Conservation (phyloP, 1,140 invertebrate genomes). For the Heliconius hermathena region DNA sequence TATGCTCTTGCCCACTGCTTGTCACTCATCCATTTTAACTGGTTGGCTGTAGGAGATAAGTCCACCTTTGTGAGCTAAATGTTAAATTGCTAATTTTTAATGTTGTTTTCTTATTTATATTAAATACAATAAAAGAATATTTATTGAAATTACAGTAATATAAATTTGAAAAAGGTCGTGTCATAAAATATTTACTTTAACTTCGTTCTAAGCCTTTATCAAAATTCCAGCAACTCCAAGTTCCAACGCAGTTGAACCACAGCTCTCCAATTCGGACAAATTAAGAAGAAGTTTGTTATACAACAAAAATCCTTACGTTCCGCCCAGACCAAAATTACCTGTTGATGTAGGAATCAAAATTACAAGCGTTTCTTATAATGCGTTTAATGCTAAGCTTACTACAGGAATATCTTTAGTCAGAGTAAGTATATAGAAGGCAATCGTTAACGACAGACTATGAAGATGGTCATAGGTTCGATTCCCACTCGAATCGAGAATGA, state of each 20-base stretch:
- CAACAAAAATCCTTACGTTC: slow-evolving; percentile 47
- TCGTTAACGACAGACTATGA: too few species aligned
- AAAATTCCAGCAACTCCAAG: slow-evolving; percentile 47
- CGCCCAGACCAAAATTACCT: slow-evolving; percentile 50
- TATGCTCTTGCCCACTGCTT: too few species aligned
- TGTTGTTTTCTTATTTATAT: too few species aligned
- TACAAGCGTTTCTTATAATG: slow-evolving; percentile 57
- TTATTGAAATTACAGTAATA: too few species aligned
- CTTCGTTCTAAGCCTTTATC: not conserved
- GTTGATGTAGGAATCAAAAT: slow-evolving; percentile 55
- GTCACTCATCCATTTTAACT: too few species aligned
- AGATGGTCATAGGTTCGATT: too few species aligned
- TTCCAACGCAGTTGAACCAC: slow-evolving; percentile 55
- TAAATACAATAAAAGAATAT: too few species aligned
- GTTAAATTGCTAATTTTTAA: too few species aligned
- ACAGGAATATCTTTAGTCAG: slow-evolving; percentile 59
- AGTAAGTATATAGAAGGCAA: slow-evolving; percentile 45
- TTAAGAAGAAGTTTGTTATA: slow-evolving; percentile 53
- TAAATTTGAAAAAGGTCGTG: too few species aligned
- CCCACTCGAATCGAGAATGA: too few species aligned
- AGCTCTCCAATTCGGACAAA: slow-evolving; percentile 54
- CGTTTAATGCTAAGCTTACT: slow-evolving; percentile 57
- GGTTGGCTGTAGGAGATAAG: too few species aligned
- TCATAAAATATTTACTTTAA: not conserved
- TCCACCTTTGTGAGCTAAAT: too few species aligned